phyloP scores from a whole-genome alignment of 2,113 vertebrate species.

The Equus przewalskii region DNA sequence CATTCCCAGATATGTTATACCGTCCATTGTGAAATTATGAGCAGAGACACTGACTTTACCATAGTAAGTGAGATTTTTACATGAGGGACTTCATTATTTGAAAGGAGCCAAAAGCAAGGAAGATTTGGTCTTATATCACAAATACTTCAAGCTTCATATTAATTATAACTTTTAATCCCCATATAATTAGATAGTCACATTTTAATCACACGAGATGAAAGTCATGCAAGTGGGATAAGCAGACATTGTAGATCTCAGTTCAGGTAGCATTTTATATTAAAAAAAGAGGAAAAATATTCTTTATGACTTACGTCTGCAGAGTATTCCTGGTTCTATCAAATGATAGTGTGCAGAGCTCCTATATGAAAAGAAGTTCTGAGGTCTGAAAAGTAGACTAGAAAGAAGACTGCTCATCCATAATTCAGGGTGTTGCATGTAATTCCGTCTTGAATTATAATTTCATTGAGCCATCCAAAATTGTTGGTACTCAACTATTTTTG shows the following conservation, averaged over 20 bases:
- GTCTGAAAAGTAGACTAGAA: background rate
- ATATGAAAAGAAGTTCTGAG: background rate
- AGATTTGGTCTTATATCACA: background rate
- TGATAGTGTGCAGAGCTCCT: background rate
- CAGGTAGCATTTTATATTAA: background rate
- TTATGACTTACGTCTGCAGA: background rate
- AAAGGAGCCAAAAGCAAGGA: background rate
- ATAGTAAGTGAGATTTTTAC: background rate
- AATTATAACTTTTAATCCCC: background rate
- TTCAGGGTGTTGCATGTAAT: background rate
- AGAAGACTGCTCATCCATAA: background rate
- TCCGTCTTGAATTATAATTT: background rate
- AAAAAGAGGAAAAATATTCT: background rate
- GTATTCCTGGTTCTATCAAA: background rate
- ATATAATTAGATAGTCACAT: background rate
- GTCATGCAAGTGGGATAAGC: background rate
- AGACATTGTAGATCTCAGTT: background rate
- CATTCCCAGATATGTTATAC: background rate
- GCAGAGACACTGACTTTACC: background rate
- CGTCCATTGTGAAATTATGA: background rate
- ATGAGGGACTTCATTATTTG: background rate
- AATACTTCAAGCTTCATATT: background rate
- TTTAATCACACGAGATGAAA: background rate
- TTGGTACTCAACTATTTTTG: background rate
- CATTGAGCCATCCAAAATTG: background rate